Base-by-base conservation (phyloP, 1,140 invertebrate genomes). In the Mizuhopecten yessoensis region DNA sequence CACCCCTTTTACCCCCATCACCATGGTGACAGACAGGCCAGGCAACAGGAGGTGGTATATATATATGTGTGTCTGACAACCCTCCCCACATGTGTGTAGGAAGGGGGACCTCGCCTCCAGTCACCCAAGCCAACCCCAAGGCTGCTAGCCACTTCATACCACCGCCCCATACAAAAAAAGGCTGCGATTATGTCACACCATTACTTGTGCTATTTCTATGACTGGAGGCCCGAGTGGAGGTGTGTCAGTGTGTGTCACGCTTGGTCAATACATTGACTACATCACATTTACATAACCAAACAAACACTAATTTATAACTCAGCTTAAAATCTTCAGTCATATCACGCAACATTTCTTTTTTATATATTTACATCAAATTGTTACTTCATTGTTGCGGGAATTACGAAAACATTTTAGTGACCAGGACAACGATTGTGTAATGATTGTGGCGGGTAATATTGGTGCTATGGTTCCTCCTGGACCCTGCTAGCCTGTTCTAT, bases 381-480 rank as follows among this genome's bases (percentile, higher is more conserved):
- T 75, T 75, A 75, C 57, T 17, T 75, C n/a, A 75, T 75, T 75
- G 57, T 75, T 29, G 3, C 5, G n/a, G 17, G 57, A 75, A 75
- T 75, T 75, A 75, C 23, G 57, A 75, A 75, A 75, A 75, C 57
- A 75, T 75, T 75, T 75, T 75, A 75, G 57, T 75, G 57, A 75
- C 57, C 57, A 75, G n/a, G 57, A 75, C 57, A 75, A 75, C 57
- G 57, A 75, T 75, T 75, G 57, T 17, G 57, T 75, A 29, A 75
- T 29, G 57, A 75, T 29, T n/a, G 57, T 75, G 57, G 57, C 11
- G 57, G 57, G 57, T 75, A n/a, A 75, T 20, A 57, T 57, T 17
- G 45, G 45, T 57, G 17, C 2, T 23, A 17, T 23, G 7, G 57
- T 75, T 13, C 57, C 57, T 75, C 23, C 20, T 29, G n/a, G 23